Evolutionary conservation across 2,888 invertebrate genomes (phyloP), one percentile per base, ranked within the genome.

Genomic region (Pachycephus smyrnensis): DNA sequence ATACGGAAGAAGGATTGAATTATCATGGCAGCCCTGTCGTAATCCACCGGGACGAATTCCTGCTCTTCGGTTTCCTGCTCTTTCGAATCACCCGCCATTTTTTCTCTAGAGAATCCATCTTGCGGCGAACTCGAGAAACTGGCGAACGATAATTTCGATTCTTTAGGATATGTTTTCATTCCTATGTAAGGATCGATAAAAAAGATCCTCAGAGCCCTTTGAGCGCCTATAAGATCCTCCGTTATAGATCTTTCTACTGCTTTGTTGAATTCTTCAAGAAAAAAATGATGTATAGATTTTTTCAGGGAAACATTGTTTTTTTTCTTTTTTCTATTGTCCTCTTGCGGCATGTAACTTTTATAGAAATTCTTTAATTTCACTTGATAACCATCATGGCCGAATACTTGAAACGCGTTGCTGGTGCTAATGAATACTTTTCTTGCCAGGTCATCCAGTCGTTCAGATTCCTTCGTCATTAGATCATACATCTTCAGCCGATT

Each of bases 1-100:
- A 80, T 85, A 30, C 82, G 86, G 75, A 89, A 86, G 15, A 86
- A 86, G 0, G 86, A 83, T 75, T 88, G 88, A 75, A 88, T 83
- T 1, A 76, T 75, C 4, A 68, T 40, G 0, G 86, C 87, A 6
- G 86, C 83, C 11, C 69, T 76, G 1, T 71, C 71, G 71, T 71
- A 71, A 71, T 71, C 31, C 32, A 31, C 71, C 32, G 71, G 32
- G 6, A 33, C n/a, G 31, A 23, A 71, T 32, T 71, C 33, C 71
- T 31, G 31, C 32, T 33, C 71, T 11, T 74, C 9, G 31, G 12
- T 15, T 30, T 78, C 75, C 33, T 71, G 35, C n/a, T n/a, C 9
- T 4, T 12, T 40, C 31, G 15, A 71, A 35, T 12, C 68, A 9
- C 1, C 6, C 23, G 23, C 23, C 23, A 55, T 55, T 9, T 23